Percentiles rank a stretch among this genome's conserved stretches.
Evolutionary conservation across 2,888 invertebrate genomes (phyloP).

Genomic region (Sycophila texana): DNA sequence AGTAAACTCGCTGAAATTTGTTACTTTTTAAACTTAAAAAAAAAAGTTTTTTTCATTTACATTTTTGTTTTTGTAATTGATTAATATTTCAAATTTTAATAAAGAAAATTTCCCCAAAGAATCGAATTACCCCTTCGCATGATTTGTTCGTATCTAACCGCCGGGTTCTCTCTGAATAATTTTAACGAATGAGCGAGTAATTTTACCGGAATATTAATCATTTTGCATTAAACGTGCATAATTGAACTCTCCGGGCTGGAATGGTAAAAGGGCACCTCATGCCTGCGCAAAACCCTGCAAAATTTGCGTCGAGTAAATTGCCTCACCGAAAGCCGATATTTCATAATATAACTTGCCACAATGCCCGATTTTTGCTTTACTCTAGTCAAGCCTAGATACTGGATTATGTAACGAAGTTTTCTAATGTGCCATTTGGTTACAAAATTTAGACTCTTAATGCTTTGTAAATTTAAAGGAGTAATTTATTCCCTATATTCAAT

Average conservation of each 20-base stretch:
- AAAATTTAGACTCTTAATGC: not conserved
- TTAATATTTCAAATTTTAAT: not conserved
- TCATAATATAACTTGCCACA: not conserved
- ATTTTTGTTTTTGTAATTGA: not conserved
- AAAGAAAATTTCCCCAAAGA: not conserved
- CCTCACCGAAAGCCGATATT: constrained; percentile 25
- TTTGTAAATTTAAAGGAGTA: not conserved
- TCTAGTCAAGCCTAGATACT: not conserved
- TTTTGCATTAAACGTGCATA: constrained; percentile 24
- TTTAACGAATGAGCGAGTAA: not conserved
- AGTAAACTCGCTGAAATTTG: too few species aligned
- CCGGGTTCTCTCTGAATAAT: constrained; percentile 2
- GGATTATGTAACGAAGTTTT: not conserved
- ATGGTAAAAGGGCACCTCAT: constrained; percentile 18
- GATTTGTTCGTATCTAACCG: not conserved
- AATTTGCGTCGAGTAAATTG: constrained; percentile 4
- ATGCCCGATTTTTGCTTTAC: not conserved
- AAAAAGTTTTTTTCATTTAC: too few species aligned
- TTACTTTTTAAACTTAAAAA: too few species aligned
- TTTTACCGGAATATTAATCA: constrained; percentile 36
- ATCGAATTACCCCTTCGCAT: not conserved
- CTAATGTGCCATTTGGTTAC: not conserved
- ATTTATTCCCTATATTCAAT: too few species aligned
- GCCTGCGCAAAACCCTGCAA: not conserved
- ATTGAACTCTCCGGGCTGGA: constrained; percentile 8